phyloP scores from a whole-genome alignment of 2,113 vertebrate species.

The Brachypteracias leptosomus region DNA sequence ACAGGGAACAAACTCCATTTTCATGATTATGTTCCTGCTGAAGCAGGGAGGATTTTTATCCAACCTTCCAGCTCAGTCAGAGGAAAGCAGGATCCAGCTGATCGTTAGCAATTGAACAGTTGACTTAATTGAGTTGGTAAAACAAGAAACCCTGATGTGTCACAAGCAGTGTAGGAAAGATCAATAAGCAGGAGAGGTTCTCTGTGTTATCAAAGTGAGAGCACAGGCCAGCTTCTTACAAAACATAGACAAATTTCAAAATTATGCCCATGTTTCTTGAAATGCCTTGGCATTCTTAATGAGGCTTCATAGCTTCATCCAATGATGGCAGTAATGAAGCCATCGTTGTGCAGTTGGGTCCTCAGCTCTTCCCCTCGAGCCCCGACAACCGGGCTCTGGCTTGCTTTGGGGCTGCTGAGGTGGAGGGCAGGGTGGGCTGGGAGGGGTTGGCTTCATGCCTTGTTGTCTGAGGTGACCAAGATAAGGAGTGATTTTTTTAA shows the following conservation, averaged over 20 bases:
- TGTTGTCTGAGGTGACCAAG: background rate
- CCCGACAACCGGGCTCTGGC: fast-evolving
- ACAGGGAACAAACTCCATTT: background rate
- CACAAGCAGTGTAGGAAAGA: background rate
- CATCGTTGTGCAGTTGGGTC: fast-evolving
- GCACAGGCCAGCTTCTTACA: background rate
- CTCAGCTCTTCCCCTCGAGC: background rate
- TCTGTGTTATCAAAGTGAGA: background rate
- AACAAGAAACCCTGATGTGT: background rate
- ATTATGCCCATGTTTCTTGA: background rate
- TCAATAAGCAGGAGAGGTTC: background rate
- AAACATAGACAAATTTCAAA: background rate
- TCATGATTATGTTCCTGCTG: background rate
- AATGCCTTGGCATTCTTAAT: background rate
- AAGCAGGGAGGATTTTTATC: background rate
- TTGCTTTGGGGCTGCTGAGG: background rate
- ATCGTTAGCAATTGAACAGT: background rate
- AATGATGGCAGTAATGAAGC: background rate
- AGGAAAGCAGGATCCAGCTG: background rate
- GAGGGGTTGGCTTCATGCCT: background rate
- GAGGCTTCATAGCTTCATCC: background rate
- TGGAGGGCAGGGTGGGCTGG: background rate
- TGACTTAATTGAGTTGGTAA: background rate
- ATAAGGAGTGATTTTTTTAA: background rate
- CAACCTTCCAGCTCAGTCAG: background rate